Base-by-base conservation (phyloP, 2,797 vertebrate species). In the Simalia tracyae region DNA sequence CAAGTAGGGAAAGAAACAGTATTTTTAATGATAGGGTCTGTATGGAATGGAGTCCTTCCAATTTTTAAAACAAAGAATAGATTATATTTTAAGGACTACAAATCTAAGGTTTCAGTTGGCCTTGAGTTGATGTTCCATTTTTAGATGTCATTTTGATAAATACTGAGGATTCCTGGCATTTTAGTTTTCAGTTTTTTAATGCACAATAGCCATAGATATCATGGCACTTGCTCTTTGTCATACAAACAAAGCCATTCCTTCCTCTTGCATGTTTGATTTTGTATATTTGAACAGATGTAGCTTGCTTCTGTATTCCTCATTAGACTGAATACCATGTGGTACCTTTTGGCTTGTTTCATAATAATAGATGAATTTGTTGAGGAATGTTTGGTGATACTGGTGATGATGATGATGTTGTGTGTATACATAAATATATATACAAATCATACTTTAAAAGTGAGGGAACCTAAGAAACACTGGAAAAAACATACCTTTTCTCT, bases 281-380 rank as follows among this genome's bases (percentile, higher is more conserved):
- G 19, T 64, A 86, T 68, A 56, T 91, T 86, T 91, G 90, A 86
- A 68, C 90, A 57, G 46, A 66, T 86, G 54, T 68, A 64, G 61
- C 46, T 86, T 28, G 31, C 50, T 86, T 68, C 63, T 68, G 5
- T 57, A 10, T 68, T 56, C 28, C 12, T 6, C 19, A 56, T 64
- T 56, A 60, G 56, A 26, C 50, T 10, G 7, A 24, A 31, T 90
- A n/a, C 5, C 61, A n/a, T 63, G 22, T 15, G 24, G 11, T 86
- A 10, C 14, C 76, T 85, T 64, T 90, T 64, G 56, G 68, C 64
- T 17, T 64, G 17, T 24, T 28, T 36, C 4, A 57, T 63, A 63
- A 22, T 84, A 84, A 63, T 7, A 86, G 42, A 26, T 11, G 24
- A 42, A 68, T 68, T 66, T 57, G 46, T 54, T 5, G 46, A 42